phyloP scores from a whole-genome alignment of 2,888 invertebrate genomes.

The Pheosia tremula region DNA sequence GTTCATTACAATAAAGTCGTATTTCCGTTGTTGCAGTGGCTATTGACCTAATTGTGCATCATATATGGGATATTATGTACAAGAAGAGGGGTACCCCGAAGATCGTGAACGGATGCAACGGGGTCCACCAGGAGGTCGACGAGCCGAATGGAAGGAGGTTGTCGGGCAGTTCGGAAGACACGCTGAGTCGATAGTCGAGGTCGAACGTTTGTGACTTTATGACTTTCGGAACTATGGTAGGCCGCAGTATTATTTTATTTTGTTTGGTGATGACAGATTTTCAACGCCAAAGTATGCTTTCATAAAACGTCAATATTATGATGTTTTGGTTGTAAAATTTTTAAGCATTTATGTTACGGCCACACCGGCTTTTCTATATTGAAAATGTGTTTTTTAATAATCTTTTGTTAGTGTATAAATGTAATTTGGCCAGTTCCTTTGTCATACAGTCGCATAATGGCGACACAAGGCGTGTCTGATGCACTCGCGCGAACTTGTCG shows the following conservation, averaged over 20 bases:
- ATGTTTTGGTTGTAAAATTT: too few relatives aligned
- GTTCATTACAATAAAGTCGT: constrained; percentile 32
- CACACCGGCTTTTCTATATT: too few relatives aligned
- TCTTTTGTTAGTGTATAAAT: neutral
- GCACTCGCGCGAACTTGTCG: neutral
- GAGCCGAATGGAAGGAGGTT: constrained; percentile 61
- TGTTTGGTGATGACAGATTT: neutral
- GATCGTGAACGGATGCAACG: constrained; percentile 69
- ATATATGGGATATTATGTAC: constrained; percentile 98
- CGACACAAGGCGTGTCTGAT: neutral
- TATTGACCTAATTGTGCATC: constrained; percentile 99
- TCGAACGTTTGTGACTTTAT: constrained; percentile 28
- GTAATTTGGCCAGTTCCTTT: neutral
- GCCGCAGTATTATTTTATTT: constrained; percentile 5
- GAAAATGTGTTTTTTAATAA: too few relatives aligned
- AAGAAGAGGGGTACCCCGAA: constrained; percentile 67
- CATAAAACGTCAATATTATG: too few relatives aligned
- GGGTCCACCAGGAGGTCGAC: constrained; percentile 62
- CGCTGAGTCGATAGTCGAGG: constrained; percentile 77
- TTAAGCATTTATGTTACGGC: too few relatives aligned
- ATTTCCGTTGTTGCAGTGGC: constrained; percentile 94
- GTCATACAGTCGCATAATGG: neutral
- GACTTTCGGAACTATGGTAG: constrained; percentile 15
- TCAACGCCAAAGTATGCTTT: neutral
- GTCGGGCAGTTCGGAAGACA: constrained; percentile 80